Percentiles rank a stretch among this genome's conserved stretches.
Evolutionary conservation across 1,140 invertebrate species (phyloP).

Genomic region (Agraylea sexmaculata): DNA sequence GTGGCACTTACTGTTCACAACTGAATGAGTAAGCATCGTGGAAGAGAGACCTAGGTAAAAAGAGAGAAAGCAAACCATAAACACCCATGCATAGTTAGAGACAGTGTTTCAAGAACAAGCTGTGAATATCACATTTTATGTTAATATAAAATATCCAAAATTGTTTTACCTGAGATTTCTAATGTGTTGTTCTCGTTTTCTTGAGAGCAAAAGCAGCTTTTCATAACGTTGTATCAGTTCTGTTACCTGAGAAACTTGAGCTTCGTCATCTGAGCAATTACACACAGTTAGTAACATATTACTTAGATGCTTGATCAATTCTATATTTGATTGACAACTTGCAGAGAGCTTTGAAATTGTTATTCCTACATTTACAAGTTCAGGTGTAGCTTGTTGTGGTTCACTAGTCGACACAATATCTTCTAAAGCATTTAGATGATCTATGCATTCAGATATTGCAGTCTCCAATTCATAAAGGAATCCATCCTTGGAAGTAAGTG

Average conservation of each 20-base stretch:
- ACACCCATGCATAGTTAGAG: constrained; percentile 19
- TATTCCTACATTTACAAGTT: constrained; percentile 40
- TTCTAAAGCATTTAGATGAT: constrained; percentile 44
- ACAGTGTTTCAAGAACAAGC: constrained; percentile 19
- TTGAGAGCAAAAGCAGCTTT: constrained; percentile 53
- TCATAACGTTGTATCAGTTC: constrained; percentile 55
- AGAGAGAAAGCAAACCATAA: constrained; percentile 22
- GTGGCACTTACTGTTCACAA: constrained; percentile 55
- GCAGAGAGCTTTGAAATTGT: constrained; percentile 52
- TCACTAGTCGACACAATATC: constrained; percentile 38
- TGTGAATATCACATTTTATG: constrained; percentile 6
- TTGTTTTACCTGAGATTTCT: constrained; percentile 53
- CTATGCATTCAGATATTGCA: constrained; percentile 50
- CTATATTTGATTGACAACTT: constrained; percentile 58
- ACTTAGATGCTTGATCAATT: constrained; percentile 67
- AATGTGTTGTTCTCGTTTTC: constrained; percentile 60
- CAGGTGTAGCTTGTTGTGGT: constrained; percentile 39
- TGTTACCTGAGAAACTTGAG: constrained; percentile 52
- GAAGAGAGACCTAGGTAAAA: constrained; percentile 44
- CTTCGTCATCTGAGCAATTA: constrained; percentile 51
- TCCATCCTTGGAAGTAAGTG: constrained; percentile 65
- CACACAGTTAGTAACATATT: constrained; percentile 61
- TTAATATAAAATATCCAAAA: constrained; percentile 15
- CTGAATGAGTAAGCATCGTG: constrained; percentile 50
- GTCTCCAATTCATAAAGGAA: constrained; percentile 59